Base-by-base conservation (phyloP, 2,888 invertebrate genomes). In the Ophion ellenae region DNA sequence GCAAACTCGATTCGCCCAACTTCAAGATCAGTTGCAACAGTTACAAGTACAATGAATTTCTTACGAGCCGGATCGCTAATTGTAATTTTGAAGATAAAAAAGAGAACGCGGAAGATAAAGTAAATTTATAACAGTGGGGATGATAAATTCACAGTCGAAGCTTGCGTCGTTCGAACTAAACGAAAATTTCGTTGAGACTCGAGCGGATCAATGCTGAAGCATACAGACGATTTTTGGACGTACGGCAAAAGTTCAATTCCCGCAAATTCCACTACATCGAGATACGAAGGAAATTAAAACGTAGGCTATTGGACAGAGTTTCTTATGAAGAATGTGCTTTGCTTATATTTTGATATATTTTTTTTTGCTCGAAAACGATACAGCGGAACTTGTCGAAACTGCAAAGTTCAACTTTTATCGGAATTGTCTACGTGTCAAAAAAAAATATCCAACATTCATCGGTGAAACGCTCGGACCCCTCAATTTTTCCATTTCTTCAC, bases 1-100 rank as follows among this genome's bases (percentile, higher is more conserved):
- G 73, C 99, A 99, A 95, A 96, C 96, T 86, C 96, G 96, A 90
- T 99, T 97, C 93, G 96, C 97, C 0, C 96, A 97, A 86, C 95
- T 99, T 0, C 96, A 97, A 88, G 95, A 96, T 3, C 96, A 97
- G 89, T 93, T 96, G 71, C 94, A 94, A 83, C 92, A 94, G 86
- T 86, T 94, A 66, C 93, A 94, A 87, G 47, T 87, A 66, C 83
- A 89, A 70, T 82, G 47, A 66, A 73, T 75, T 6, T 40, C 14
- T 61, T 63, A 64, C 32, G 73, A 40, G n/a, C 40, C 7, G 14
- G 32, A 17, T 61, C 70, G n/a, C 28, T 24, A 36, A 71, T 45
- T 40, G 66, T 73, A 67, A 71, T 47, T 28, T 61, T 77, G 36
- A 66, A 59, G 14, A 57, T 45, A 67, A 32, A 66, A 47, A 11